Conservation (phyloP, 2,113 vertebrate genomes). For the Mystacornis crossleyi region DNA sequence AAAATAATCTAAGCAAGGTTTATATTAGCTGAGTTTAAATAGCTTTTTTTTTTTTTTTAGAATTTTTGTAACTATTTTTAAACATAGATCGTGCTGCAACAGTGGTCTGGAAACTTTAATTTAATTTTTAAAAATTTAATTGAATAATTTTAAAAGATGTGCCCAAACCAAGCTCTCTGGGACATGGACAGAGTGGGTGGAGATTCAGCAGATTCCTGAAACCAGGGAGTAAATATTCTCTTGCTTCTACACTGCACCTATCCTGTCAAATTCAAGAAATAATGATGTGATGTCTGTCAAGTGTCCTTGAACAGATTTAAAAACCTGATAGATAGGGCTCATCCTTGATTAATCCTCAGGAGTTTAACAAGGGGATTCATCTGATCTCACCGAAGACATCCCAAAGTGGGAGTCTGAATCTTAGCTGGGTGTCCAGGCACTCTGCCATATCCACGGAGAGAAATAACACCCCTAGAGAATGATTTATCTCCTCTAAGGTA, state of each 20-base stretch:
- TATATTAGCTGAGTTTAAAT: background rate
- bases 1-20: background rate
- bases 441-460: background rate
- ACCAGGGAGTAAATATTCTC: background rate
- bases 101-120: background rate
- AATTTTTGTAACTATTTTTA: background rate
- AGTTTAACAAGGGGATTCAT: background rate
- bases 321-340: background rate
- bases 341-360: background rate
- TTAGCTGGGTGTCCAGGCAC: background rate
- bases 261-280: background rate
- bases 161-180: background rate
- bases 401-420: background rate
- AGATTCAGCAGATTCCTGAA: background rate
- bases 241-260: background rate
- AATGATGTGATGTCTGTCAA: background rate
- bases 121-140: background rate
- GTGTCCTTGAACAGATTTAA: background rate
- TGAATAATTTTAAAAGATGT: background rate
- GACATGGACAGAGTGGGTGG: background rate
- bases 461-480: background rate
- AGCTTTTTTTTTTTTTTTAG: background rate
- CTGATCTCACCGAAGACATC: background rate
- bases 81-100: background rate
- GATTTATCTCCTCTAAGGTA: background rate